phyloP scores from a whole-genome alignment of 2,888 invertebrate genomes.

The Halictus quadricinctus region DNA sequence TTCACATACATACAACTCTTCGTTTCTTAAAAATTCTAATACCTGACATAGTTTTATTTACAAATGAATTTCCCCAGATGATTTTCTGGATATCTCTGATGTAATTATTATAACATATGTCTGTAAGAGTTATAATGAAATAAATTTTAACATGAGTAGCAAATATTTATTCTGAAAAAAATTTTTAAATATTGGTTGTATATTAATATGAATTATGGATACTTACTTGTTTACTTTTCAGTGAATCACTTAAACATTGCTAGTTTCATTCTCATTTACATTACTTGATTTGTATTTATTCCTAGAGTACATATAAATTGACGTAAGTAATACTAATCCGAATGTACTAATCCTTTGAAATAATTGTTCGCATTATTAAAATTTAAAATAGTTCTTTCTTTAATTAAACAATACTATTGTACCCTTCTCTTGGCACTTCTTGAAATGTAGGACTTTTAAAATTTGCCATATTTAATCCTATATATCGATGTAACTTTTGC shows the following conservation, averaged over 20 bases:
- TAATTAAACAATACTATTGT: not conserved
- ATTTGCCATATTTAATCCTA: accelerated
- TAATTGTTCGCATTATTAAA: not conserved
- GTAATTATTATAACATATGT: not conserved
- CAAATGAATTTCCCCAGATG: not conserved
- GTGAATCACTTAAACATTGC: not conserved
- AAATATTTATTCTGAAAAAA: not conserved
- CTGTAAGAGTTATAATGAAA: not conserved
- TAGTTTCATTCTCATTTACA: not conserved
- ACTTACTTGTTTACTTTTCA: no score
- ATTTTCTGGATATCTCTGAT: not conserved
- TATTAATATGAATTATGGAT: not conserved
- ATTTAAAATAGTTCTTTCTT: not conserved
- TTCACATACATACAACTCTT: not conserved
- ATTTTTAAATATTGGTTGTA: not conserved
- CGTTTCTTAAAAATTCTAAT: not conserved
- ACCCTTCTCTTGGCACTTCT: not conserved
- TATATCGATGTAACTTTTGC: not conserved
- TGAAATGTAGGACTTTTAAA: accelerated
- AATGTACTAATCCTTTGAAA: not conserved
- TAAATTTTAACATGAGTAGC: not conserved
- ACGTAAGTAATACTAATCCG: not conserved
- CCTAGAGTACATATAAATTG: not conserved
- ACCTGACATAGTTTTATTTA: not conserved
- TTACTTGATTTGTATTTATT: not conserved